Conservation (phyloP, 2,797 vertebrate genomes). For the Nasua narica region DNA sequence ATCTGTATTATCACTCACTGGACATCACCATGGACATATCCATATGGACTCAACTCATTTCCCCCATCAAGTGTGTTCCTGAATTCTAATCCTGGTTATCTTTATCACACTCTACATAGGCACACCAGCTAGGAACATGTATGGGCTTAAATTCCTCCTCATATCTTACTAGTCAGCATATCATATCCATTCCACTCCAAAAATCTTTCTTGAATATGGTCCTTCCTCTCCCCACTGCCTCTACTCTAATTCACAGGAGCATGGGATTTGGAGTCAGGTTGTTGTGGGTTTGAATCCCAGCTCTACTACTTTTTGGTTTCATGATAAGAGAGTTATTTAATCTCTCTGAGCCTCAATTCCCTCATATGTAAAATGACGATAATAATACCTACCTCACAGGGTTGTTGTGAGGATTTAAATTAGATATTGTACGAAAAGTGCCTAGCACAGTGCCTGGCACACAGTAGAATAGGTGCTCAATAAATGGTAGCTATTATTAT, state of each 20-base stretch:
- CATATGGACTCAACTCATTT: background rate
- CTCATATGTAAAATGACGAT: conserved; percentile 67
- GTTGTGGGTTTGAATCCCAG: conserved; percentile 63
- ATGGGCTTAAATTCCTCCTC: background rate
- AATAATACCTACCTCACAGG: conserved; percentile 80
- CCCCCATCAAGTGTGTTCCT: background rate
- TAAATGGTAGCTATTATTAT: conserved; percentile 76
- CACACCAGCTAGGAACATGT: conserved; percentile 26
- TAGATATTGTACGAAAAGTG: conserved; percentile 78
- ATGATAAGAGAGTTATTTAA: conserved; percentile 69
- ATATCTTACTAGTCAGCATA: conserved; percentile 37
- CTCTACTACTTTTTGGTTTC: conserved; percentile 55
- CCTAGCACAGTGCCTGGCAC: conserved; percentile 76
- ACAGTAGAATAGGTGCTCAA: conserved; percentile 77
- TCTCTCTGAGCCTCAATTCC: conserved; percentile 71
- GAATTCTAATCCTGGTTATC: conserved; percentile 32
- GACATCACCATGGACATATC: conserved; percentile 21
- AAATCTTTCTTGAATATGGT: conserved; percentile 39
- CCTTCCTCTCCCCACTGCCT: conserved; percentile 20
- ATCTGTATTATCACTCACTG: conserved; percentile 22
- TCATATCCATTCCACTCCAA: conserved; percentile 43
- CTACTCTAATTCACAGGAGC: conserved; percentile 56
- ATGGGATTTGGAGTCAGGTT: conserved; percentile 57
- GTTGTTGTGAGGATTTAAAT: conserved; percentile 79
- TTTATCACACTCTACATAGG: conserved; percentile 17